Conservation (phyloP, 2,888 invertebrate genomes). For the Drosophila prostipennis region DNA sequence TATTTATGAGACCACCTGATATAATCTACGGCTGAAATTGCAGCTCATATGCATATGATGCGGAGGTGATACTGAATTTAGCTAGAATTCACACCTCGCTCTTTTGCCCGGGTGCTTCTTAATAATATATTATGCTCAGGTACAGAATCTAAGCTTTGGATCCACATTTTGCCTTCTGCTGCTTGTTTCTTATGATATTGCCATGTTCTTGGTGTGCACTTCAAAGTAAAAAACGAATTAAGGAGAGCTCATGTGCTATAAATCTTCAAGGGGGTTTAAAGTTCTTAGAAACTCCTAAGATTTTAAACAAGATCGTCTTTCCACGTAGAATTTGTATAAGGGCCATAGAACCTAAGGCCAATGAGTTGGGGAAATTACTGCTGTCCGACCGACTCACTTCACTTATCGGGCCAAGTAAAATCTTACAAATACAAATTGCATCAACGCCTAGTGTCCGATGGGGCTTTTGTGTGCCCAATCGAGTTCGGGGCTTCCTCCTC, state of each 20-base stretch:
- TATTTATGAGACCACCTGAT: slow-evolving; percentile 76
- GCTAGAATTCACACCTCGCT: slow-evolving; percentile 77
- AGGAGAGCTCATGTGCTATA: neutral
- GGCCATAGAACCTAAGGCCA: slow-evolving; percentile 1
- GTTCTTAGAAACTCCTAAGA: neutral
- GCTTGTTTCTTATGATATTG: slow-evolving; percentile 3
- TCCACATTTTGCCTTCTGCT: slow-evolving; percentile 5
- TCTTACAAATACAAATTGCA: slow-evolving; percentile 60
- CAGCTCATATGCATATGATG: slow-evolving; percentile 75
- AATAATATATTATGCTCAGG: slow-evolving; percentile 36
- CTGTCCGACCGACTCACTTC: slow-evolving; percentile 16
- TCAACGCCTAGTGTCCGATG: slow-evolving; percentile 59
- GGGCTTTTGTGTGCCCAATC: slow-evolving; percentile 43
- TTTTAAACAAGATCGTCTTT: neutral
- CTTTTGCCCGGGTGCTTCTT: slow-evolving; percentile 37
- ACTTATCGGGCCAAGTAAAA: slow-evolving; percentile 50
- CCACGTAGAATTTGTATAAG: neutral
- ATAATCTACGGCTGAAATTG: slow-evolving; percentile 70
- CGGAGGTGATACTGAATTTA: slow-evolving; percentile 75
- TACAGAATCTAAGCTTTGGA: slow-evolving; percentile 11
- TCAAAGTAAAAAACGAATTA: neutral
- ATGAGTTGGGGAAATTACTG: slow-evolving; percentile 12
- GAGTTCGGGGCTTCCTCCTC: neutral
- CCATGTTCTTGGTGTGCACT: neutral
- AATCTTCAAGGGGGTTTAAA: neutral